Evolutionary conservation across 2,797 vertebrate species (phyloP), one percentile per base, ranked within the genome.

Genomic region (Enteromius paludinosus): DNA sequence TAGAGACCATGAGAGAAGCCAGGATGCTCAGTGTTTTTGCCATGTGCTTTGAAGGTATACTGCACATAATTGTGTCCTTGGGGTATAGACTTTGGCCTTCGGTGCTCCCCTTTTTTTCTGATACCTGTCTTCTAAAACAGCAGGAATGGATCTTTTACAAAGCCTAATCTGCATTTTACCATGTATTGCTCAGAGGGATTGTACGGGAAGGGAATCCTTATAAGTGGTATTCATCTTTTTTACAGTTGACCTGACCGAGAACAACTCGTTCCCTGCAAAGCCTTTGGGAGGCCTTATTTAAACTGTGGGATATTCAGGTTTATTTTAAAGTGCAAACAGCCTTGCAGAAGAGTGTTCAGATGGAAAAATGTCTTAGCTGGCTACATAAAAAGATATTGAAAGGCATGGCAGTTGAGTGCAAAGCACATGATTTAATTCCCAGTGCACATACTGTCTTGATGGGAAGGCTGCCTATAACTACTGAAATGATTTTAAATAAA

Each of bases 51-150:
- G 66, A 86, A 70, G 65, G 47, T 43, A 17, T 62, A 18, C 45
- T 62, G 75, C 79, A 25, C 52, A 64, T 85, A 89, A 87, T 85
- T 85, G 81, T 77, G 78, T 86, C 86, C 81, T 78, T 47, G 23
- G 75, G 85, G 86, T 56, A 43, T 52, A 9, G 41, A 49, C 25
- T 35, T 30, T 77, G 52, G 77, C 84, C 52, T 79, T 83, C 33
- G 56, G 59, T 68, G 30, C 11, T n/a, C 68, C 35, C 3, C 41
- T 71, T 49, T 75, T 83, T 49, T 78, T 65, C 47, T n/a, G 61
- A 56, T 79, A 47, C 43, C 20, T 59, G 64, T 49, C 79, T 59
- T 76, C 64, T 41, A 8, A 47, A 75, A 75, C 28, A 74, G 35
- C 23, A 76, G 47, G 23, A 59, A 47, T 33, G 33, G 47, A 20